A percentile compares a stretch with the other conserved stretches of the same genome.
These are phyloP conservation scores for Potorous gilbertii DNA, from an alignment of 2,797 vertebrate species.

Conservation along the genomic window DNA sequence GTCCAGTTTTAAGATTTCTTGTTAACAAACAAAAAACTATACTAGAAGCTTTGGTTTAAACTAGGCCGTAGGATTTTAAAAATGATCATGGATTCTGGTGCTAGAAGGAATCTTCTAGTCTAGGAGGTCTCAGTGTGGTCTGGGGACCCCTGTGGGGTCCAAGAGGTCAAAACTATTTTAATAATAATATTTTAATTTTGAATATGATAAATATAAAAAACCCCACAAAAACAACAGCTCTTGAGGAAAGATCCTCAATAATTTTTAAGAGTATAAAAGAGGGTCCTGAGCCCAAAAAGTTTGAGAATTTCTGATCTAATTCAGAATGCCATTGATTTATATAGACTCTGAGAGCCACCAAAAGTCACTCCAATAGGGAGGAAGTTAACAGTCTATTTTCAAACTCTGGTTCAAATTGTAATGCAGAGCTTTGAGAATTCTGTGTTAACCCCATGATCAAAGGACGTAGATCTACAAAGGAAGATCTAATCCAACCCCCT, in stretches of 20 bases:
- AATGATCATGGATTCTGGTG: neutral
- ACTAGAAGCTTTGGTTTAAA: slow-evolving; percentile 31
- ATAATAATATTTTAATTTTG: neutral
- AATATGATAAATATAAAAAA: neutral
- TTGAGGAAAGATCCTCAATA: neutral
- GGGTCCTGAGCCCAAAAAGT: neutral
- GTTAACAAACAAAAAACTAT: neutral
- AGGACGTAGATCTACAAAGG: neutral
- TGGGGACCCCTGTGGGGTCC: neutral
- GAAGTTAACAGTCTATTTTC: neutral
- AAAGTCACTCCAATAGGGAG: neutral
- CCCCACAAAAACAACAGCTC: neutral
- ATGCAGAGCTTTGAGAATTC: slow-evolving; percentile 8
- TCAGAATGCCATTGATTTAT: neutral
- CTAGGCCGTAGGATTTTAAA: neutral
- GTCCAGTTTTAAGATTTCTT: slow-evolving; percentile 58
- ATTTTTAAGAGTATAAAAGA: neutral
- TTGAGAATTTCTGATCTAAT: neutral
- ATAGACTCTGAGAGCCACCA: neutral
- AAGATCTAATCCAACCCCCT: neutral
- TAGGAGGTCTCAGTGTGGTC: neutral
- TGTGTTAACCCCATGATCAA: neutral
- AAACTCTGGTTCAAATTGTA: neutral
- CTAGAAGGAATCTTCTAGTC: neutral
- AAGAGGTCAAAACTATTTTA: neutral